phyloP scores from a whole-genome alignment of 2,797 vertebrate species.

The Crocidura indochinensis region DNA sequence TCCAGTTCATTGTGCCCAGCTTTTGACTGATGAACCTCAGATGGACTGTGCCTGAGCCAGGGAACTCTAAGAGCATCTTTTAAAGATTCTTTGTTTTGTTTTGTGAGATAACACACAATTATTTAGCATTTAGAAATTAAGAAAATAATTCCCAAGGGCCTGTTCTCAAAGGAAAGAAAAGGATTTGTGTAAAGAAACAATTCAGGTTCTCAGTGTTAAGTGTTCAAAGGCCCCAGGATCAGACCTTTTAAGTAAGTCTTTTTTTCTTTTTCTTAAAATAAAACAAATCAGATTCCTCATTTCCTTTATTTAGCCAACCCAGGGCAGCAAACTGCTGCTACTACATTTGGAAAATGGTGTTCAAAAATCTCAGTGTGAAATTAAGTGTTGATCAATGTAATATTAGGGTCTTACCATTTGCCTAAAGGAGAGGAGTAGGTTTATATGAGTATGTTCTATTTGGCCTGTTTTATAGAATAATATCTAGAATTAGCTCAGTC shows the following conservation, averaged over 20 bases:
- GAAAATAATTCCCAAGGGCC: constrained; percentile 76
- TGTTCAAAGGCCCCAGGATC: constrained; percentile 53
- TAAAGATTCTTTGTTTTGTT: constrained; percentile 58
- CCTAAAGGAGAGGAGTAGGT: not conserved
- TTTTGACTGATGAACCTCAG: constrained; percentile 61
- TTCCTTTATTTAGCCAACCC: constrained; percentile 38
- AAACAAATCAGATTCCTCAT: constrained; percentile 66
- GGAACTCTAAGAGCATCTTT: constrained; percentile 46
- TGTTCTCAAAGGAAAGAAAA: constrained; percentile 61
- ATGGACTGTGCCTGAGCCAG: constrained; percentile 41
- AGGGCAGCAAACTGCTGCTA: constrained; percentile 26
- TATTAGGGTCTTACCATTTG: not conserved
- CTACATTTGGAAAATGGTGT: constrained; percentile 53
- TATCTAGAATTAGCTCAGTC: not conserved
- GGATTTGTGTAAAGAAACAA: constrained; percentile 51
- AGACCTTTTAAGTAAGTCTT: constrained; percentile 6
- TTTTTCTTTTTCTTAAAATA: constrained; percentile 41
- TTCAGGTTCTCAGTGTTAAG: constrained; percentile 65
- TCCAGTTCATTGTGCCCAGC: constrained; percentile 65
- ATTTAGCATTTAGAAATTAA: constrained; percentile 73
- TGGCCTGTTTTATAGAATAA: constrained; percentile 51
- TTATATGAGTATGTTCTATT: constrained; percentile 52
- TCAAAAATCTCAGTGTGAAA: constrained; percentile 50
- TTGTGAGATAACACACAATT: constrained; percentile 64
- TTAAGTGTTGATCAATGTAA: not conserved